Evolutionary conservation across 2,888 invertebrate genomes (phyloP).

Genomic region (Sturmia bella): DNA sequence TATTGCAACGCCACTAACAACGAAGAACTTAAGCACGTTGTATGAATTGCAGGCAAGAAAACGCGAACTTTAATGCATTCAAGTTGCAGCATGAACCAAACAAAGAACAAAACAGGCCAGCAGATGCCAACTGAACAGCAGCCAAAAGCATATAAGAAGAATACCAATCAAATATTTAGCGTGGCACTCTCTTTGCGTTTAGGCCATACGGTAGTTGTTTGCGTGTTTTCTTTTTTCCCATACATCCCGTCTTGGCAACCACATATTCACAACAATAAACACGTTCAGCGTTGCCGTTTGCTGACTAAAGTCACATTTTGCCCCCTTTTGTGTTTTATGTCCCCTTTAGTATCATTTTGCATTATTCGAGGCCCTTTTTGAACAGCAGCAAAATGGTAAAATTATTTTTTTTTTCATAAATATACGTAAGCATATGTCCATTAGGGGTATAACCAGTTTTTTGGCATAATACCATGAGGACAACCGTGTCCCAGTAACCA

Average conservation of each 20-base stretch:
- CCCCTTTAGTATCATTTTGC: too few species aligned
- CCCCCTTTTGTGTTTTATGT: too few species aligned
- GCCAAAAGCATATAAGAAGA: slow-evolving; percentile 5
- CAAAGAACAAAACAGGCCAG: slow-evolving; percentile 23
- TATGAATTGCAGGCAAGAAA: slow-evolving; percentile 41
- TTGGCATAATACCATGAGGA: too few species aligned
- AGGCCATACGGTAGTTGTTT: slow-evolving; percentile 29
- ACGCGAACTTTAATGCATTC: slow-evolving; percentile 47
- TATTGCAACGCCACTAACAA: slow-evolving; percentile 44
- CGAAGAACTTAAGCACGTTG: slow-evolving; percentile 18
- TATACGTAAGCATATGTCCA: too few species aligned
- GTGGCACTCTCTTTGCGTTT: slow-evolving; percentile 22
- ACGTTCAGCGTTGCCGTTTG: too few species aligned
- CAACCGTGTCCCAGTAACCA: too few species aligned
- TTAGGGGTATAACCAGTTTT: too few species aligned
- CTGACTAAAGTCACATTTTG: too few species aligned
- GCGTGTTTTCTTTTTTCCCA: slow-evolving; percentile 44
- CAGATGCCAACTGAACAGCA: not conserved
- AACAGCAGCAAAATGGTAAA: too few species aligned
- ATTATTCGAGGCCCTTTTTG: too few species aligned
- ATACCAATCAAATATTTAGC: slow-evolving; percentile 31
- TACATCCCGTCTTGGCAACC: slow-evolving; percentile 26
- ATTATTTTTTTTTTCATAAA: too few species aligned
- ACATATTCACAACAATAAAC: too few species aligned
- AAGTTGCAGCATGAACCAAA: slow-evolving; percentile 4